A percentile compares a stretch with the other conserved stretches of the same genome.
Evolutionary conservation across 2,113 vertebrate genomes (phyloP).

Genomic region (Microcebus tavaratra): DNA sequence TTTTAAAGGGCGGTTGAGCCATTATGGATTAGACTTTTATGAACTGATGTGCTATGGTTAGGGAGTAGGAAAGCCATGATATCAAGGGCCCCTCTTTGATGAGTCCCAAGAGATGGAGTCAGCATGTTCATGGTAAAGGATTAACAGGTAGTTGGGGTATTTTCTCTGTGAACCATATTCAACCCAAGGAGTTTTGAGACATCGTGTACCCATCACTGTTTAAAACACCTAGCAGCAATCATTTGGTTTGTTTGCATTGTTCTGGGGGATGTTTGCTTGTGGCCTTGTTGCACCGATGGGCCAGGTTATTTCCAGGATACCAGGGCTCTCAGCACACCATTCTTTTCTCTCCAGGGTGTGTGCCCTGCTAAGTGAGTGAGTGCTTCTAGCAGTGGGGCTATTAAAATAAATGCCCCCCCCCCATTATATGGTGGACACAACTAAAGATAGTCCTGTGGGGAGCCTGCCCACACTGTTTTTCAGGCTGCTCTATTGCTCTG

Average conservation of each 20-base stretch:
- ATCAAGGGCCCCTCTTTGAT: background rate
- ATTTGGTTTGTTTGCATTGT: constrained; percentile 54
- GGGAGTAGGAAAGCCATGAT: background rate
- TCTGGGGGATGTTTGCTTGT: constrained; percentile 40
- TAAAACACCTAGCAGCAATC: background rate
- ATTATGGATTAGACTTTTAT: background rate
- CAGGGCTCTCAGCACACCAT: background rate
- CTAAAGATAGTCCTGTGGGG: constrained; percentile 52
- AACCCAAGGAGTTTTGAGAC: background rate
- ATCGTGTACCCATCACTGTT: background rate
- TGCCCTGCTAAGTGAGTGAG: constrained; percentile 1
- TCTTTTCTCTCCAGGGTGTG: background rate
- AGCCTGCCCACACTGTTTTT: constrained; percentile 48
- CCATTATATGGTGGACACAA: background rate
- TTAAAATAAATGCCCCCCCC: background rate
- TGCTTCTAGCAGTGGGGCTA: background rate
- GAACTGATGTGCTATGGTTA: background rate
- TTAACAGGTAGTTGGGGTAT: background rate
- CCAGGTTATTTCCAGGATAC: background rate
- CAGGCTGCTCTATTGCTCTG: background rate
- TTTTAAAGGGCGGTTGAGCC: background rate
- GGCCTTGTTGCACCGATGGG: background rate
- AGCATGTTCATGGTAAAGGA: background rate
- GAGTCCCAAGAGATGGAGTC: background rate
- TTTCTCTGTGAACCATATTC: background rate